These are phyloP conservation scores for Pseudococcus jackbeardsleyi DNA, from an alignment of 2,888 invertebrate genomes.

Conservation along the genomic window DNA sequence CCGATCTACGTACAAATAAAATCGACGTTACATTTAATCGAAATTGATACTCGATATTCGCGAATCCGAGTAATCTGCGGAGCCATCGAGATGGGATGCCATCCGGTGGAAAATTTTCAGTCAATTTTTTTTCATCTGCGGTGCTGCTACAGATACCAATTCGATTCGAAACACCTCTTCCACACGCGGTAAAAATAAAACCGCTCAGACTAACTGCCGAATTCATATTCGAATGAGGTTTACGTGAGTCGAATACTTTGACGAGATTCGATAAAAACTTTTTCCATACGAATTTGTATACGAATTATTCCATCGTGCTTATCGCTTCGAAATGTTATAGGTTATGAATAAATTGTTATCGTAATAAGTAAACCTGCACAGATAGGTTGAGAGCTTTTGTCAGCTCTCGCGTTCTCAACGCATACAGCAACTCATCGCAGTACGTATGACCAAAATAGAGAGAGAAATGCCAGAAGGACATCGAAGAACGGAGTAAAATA, in stretches of 20 bases:
- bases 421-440: background rate
- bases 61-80: background rate
- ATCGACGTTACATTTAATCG: constrained; percentile 36
- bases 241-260: constrained; percentile 50
- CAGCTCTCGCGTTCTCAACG: background rate
- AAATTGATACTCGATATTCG: constrained; percentile 19
- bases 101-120: background rate
- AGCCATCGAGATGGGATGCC: background rate
- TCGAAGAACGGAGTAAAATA: background rate
- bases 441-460: background rate
- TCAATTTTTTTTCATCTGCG: background rate
- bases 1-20: background rate
- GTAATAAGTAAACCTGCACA: constrained; percentile 53
- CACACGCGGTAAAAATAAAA: background rate
- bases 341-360: constrained; percentile 63
- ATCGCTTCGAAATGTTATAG: constrained; percentile 58
- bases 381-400: constrained; percentile 60
- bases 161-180: no score
- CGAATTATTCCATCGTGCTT: constrained; percentile 49
- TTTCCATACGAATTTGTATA: constrained; percentile 36
- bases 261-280: constrained; percentile 44
- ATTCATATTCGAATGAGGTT: constrained; percentile 51
- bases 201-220: constrained; percentile 39
- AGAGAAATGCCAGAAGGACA: background rate
- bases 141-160: no score